Evolutionary conservation across 2,113 vertebrate species (phyloP).

Genomic region (Euleptes europaea): DNA sequence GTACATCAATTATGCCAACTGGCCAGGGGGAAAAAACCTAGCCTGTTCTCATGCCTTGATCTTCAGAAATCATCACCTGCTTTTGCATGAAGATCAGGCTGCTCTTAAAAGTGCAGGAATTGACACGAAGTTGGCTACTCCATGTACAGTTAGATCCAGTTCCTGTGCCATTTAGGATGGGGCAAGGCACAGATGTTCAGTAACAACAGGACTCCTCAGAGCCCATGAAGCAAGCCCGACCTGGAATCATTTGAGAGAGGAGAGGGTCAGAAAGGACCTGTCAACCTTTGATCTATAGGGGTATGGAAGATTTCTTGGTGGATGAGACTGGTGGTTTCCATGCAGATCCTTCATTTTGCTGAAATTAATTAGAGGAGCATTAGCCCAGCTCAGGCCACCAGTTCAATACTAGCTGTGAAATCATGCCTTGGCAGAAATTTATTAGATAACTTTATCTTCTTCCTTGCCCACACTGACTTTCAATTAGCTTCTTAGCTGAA

Average conservation of each 20-base stretch:
- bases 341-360: not conserved
- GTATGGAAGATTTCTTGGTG: not conserved
- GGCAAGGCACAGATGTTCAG: not conserved
- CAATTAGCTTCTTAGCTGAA: not conserved
- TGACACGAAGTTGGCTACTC: not conserved
- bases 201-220: not conserved
- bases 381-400: not conserved
- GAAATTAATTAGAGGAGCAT: not conserved
- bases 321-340: not conserved
- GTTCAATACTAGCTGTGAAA: not conserved
- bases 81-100: not conserved
- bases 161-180: not conserved
- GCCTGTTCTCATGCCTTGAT: not conserved
- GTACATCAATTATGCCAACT: not conserved
- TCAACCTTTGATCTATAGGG: not conserved
- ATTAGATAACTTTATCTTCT: not conserved
- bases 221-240: not conserved
- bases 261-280: not conserved
- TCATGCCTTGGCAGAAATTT: not conserved
- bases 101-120: too few relatives aligned
- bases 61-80: not conserved
- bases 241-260: not conserved
- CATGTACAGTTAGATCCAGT: not conserved
- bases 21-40: not conserved
- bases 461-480: too few relatives aligned